Conservation (phyloP, 2,888 invertebrate species). For the Drosophila kambysellisi region DNA sequence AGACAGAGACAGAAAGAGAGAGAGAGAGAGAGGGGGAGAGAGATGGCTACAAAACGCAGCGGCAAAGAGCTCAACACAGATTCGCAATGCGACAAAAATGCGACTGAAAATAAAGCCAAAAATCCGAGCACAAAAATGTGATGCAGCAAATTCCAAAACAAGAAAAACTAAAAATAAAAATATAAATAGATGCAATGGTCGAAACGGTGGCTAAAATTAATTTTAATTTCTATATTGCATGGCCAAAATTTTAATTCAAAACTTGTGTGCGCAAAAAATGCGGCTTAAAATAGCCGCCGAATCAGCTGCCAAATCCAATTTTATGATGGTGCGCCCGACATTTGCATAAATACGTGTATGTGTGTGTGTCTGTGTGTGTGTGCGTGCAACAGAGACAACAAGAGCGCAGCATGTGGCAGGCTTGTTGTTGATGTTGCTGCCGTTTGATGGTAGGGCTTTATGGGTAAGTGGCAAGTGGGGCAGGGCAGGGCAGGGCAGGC, state of each 20-base stretch:
- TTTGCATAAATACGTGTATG: slow-evolving; percentile 62
- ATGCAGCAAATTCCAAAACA: slow-evolving; percentile 36
- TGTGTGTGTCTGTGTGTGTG: slow-evolving; percentile 11
- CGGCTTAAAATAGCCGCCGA: slow-evolving; percentile 72
- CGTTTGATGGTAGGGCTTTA: slow-evolving; percentile 23
- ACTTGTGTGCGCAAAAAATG: slow-evolving; percentile 54
- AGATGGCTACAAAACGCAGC: slow-evolving; percentile 21
- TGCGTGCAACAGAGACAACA: slow-evolving; percentile 45
- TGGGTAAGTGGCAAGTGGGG: slow-evolving; percentile 1
- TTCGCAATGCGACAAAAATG: slow-evolving; percentile 81
- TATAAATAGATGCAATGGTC: slow-evolving; percentile 56
- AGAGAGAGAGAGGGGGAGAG: slow-evolving; percentile 4
- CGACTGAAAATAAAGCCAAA: slow-evolving; percentile 70
- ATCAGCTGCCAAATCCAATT: slow-evolving; percentile 81
- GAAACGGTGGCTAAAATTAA: slow-evolving; percentile 61
- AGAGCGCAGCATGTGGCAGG: slow-evolving; percentile 71
- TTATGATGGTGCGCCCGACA: slow-evolving; percentile 69
- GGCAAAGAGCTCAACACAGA: slow-evolving; percentile 39
- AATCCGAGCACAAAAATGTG: slow-evolving; percentile 47
- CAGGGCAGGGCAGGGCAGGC: neutral
- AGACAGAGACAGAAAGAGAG: neutral
- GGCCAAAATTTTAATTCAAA: slow-evolving; percentile 52
- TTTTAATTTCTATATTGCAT: slow-evolving; percentile 63
- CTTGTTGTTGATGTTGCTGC: slow-evolving; percentile 55
- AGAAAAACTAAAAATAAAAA: slow-evolving; percentile 50